A percentile compares a stretch with the other conserved stretches of the same genome.
phyloP scores from a whole-genome alignment of 2,888 invertebrate genomes.

The Philhelius pedissequus region DNA sequence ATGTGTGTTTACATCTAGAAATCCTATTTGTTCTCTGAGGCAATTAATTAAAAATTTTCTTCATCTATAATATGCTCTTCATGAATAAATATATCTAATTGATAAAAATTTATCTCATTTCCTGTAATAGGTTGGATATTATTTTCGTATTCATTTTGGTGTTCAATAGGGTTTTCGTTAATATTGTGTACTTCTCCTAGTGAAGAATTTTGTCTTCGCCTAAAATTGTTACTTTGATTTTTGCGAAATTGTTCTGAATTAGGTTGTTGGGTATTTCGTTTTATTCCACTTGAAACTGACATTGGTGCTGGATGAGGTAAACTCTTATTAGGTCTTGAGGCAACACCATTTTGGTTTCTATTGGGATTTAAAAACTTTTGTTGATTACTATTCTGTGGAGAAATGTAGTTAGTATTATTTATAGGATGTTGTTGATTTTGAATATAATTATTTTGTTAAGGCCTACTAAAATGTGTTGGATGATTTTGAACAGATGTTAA shows the following conservation, averaged over 20 bases:
- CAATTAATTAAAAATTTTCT: conserved; percentile 5
- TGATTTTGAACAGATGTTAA: no score
- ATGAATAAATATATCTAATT: background rate
- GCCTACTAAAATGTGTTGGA: no score
- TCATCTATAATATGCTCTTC: background rate
- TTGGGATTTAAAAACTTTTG: no score
- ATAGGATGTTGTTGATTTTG: no score
- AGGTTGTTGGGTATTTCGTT: no score
- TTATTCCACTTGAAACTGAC: no score
- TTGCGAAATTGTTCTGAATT: no score
- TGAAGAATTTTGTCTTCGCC: background rate
- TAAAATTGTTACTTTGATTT: background rate
- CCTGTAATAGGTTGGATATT: background rate
- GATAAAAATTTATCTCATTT: background rate
- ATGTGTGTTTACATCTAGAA: conserved; percentile 15
- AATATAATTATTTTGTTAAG: no score
- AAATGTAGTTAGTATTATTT: no score
- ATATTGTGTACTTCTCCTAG: background rate
- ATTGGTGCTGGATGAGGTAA: no score
- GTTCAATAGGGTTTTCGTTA: background rate
- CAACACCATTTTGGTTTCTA: background rate
- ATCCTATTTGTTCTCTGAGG: conserved; percentile 17
- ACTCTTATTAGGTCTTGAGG: no score
- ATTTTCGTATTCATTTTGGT: background rate
- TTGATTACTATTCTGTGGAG: no score